Conservation (phyloP, 1,140 invertebrate genomes). For the Choristoneura fumiferana region DNA sequence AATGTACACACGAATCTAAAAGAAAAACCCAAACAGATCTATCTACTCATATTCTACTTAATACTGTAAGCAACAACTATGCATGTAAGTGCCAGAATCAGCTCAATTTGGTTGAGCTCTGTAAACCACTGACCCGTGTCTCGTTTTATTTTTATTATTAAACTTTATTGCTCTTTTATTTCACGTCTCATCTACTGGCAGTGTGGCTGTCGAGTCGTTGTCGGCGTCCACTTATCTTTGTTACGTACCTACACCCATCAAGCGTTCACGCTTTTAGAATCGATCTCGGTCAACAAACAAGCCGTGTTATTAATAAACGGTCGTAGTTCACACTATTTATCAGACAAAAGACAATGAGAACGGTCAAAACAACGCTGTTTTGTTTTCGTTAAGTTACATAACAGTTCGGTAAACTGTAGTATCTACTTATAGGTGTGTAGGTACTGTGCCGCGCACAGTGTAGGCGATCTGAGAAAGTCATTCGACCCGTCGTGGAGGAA, state of each 20-base stretch:
- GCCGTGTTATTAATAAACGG: background rate
- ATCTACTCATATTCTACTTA: no score
- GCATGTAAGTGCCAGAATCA: no score
- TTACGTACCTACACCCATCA: background rate
- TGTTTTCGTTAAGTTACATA: constrained; percentile 28
- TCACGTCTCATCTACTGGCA: no score
- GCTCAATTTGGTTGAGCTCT: no score
- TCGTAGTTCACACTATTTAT: background rate
- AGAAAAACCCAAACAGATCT: no score
- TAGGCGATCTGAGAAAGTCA: constrained; percentile 34
- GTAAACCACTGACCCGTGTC: no score
- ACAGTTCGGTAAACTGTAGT: constrained; percentile 28
- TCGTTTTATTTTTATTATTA: no score
- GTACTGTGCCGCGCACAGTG: no score
- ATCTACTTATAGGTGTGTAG: constrained; percentile 28
- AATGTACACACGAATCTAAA: no score
- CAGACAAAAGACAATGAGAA: constrained; percentile 11
- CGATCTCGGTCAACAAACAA: background rate
- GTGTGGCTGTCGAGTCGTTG: no score
- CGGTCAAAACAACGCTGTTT: constrained; percentile 5
- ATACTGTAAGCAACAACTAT: no score
- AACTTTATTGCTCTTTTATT: no score
- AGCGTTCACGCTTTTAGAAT: background rate
- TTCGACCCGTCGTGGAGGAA: constrained; percentile 34
- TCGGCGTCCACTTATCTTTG: background rate